phyloP scores from a whole-genome alignment of 2,888 invertebrate genomes.

The Eueremaeus valkanovi region DNA sequence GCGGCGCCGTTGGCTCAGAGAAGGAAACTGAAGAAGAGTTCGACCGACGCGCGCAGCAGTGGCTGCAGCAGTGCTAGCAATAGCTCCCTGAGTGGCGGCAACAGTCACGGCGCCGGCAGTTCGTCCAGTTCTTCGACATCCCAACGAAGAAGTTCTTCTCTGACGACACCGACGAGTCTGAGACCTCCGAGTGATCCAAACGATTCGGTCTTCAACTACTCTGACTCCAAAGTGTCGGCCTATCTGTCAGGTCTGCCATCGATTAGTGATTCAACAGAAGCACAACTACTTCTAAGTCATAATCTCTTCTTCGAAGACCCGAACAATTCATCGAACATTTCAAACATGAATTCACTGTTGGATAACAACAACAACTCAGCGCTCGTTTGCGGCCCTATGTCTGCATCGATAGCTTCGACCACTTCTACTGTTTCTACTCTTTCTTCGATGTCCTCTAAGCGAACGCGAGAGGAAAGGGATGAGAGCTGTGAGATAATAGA shows the following conservation, averaged over 20 bases:
- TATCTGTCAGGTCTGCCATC: slow-evolving; percentile 45
- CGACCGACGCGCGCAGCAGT: slow-evolving; percentile 54
- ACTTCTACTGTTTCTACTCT: slow-evolving; percentile 39
- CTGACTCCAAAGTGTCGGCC: slow-evolving; percentile 44
- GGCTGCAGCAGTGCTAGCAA: slow-evolving; percentile 54
- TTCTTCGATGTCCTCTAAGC: background rate
- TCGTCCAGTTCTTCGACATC: slow-evolving; percentile 41
- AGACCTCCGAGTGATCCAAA: slow-evolving; percentile 37
- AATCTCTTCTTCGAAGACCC: slow-evolving; percentile 31
- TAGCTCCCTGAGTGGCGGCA: slow-evolving; percentile 13
- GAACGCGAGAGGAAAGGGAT: slow-evolving; percentile 40
- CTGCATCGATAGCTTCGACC: background rate
- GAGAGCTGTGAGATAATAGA: slow-evolving; percentile 44
- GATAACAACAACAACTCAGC: slow-evolving; percentile 16
- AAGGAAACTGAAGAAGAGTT: slow-evolving; percentile 60
- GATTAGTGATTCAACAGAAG: slow-evolving; percentile 36
- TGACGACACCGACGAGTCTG: slow-evolving; percentile 37
- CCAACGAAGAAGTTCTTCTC: slow-evolving; percentile 37
- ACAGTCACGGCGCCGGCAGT: slow-evolving; percentile 20
- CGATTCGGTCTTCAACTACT: slow-evolving; percentile 45
- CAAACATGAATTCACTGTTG: slow-evolving; percentile 9
- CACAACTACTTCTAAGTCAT: slow-evolving; percentile 36
- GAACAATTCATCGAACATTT: slow-evolving; percentile 11
- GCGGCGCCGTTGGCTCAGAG: slow-evolving; percentile 67
- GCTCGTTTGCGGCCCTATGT: background rate